Conservation (phyloP, 2,888 invertebrate species). For the Chelonus formosanus region DNA sequence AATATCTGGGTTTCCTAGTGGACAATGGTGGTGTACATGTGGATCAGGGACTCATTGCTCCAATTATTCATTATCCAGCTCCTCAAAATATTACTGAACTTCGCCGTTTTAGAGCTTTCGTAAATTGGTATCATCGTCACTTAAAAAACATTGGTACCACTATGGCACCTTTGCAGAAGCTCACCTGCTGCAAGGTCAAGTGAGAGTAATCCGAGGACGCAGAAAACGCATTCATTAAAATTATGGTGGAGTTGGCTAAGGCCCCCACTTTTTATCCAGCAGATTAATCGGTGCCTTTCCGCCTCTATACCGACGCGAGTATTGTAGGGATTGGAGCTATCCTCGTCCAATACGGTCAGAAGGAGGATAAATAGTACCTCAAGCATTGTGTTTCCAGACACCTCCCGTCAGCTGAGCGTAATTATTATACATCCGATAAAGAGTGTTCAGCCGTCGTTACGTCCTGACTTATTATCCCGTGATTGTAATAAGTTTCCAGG, state of each 20-base stretch:
- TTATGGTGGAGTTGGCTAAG: background rate
- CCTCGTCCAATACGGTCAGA: background rate
- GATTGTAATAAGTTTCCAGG: too few species aligned
- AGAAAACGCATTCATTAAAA: constrained; percentile 1
- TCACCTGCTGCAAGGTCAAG: background rate
- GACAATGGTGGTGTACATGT: constrained; percentile 13
- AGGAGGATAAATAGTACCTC: background rate
- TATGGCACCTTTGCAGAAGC: background rate
- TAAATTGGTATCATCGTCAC: constrained; percentile 25
- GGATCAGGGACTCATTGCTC: constrained; percentile 9
- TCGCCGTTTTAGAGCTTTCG: constrained; percentile 17
- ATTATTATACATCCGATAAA: background rate
- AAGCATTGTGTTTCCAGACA: background rate
- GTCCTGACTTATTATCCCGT: too few species aligned
- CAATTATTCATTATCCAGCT: constrained; percentile 14
- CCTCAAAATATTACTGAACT: constrained; percentile 18
- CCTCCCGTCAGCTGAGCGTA: background rate
- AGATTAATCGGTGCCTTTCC: background rate
- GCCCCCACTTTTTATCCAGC: background rate
- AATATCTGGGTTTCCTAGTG: constrained; percentile 15
- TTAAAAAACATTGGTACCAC: background rate
- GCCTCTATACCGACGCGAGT: constrained; percentile 3
- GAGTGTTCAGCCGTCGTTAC: background rate
- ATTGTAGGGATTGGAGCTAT: background rate
- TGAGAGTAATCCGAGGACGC: background rate